Conservation (phyloP, 2,113 vertebrate species). For the Sceloporus undulatus region DNA sequence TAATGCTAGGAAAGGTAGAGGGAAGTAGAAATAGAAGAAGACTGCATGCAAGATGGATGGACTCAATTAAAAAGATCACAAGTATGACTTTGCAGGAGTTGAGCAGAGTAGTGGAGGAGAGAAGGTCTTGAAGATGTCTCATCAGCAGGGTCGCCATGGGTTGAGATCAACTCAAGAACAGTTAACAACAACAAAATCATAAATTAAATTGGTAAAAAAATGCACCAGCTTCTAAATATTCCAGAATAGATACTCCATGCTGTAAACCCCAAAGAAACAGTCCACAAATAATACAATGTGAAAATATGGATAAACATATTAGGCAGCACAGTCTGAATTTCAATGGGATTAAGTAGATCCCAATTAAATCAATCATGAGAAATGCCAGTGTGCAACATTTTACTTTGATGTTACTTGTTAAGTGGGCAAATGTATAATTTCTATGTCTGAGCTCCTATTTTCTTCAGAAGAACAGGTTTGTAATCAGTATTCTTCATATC, state of each 20-base stretch:
- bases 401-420: background rate
- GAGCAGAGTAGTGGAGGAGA: too few species aligned
- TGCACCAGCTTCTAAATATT: constrained; percentile 9
- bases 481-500: constrained; percentile 4
- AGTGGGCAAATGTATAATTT: constrained; percentile 22
- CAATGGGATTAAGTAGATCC: background rate
- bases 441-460: constrained; percentile 7
- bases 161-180: too few species aligned
- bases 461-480: constrained; percentile 29
- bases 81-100: too few species aligned
- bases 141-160: too few species aligned
- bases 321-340: background rate
- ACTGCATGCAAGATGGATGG: too few species aligned
- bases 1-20: too few species aligned
- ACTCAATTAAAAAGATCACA: too few species aligned
- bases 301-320: background rate
- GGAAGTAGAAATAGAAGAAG: too few species aligned
- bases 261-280: background rate
- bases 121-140: too few species aligned
- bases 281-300: background rate
- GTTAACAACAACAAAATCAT: too few species aligned
- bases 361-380: background rate
- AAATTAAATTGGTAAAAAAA: background rate
- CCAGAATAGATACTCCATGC: background rate
- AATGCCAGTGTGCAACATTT: constrained; percentile 12